These are phyloP conservation scores for Rhingia campestris DNA, from an alignment of 2,888 invertebrate species.

Conservation along the genomic window DNA sequence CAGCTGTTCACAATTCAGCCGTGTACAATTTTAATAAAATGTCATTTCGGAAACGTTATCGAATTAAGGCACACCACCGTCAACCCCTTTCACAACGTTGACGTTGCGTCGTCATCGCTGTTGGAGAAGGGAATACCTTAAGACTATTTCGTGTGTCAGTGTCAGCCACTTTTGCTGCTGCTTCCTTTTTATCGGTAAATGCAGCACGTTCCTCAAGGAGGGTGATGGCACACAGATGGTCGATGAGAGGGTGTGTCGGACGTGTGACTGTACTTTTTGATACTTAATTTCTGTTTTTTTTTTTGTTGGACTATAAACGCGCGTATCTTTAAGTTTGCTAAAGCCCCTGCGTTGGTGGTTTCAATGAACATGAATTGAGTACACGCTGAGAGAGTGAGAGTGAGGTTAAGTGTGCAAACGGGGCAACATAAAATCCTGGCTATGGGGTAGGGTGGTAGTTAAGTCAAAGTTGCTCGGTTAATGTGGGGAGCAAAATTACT, in stretches of 20 bases:
- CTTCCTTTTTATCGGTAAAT: constrained; percentile 31
- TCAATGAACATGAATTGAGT: constrained; percentile 32
- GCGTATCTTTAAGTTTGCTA: not conserved
- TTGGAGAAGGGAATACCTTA: constrained; percentile 56
- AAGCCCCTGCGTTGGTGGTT: not conserved
- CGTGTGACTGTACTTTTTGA: constrained; percentile 60
- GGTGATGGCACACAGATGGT: constrained; percentile 16
- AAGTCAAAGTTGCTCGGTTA: constrained; percentile 57
- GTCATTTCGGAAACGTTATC: constrained; percentile 50
- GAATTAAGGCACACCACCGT: constrained; percentile 46
- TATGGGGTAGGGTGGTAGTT: constrained; percentile 20
- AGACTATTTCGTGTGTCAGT: constrained; percentile 49
- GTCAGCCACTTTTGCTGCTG: constrained; percentile 56
- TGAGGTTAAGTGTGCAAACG: constrained; percentile 15
- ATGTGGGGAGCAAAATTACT: constrained; percentile 40
- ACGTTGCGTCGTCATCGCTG: not conserved
- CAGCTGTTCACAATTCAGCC: constrained; percentile 62
- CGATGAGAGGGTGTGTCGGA: constrained; percentile 21
- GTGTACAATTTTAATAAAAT: constrained; percentile 56
- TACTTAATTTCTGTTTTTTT: constrained; percentile 43
- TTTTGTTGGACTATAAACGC: not conserved
- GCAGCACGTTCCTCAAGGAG: constrained; percentile 33
- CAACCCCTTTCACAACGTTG: constrained; percentile 36
- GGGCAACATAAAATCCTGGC: constrained; percentile 11
- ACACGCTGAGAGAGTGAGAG: not conserved